These are phyloP conservation scores for Eugnorisma glareosa DNA, from an alignment of 2,888 invertebrate genomes.

Conservation along the genomic window DNA sequence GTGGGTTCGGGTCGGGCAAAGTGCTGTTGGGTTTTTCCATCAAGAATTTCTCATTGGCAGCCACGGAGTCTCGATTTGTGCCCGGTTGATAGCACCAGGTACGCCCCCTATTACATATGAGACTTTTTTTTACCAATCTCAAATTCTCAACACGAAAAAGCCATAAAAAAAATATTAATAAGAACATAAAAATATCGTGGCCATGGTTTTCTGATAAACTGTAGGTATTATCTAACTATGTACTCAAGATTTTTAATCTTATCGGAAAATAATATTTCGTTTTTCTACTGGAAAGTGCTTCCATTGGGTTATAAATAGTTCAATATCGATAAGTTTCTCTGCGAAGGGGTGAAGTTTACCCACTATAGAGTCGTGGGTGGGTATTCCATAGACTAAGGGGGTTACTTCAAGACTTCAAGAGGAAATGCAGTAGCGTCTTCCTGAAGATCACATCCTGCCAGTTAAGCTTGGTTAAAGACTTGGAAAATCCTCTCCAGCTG, in stretches of 20 bases:
- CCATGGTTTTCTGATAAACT: constrained; percentile 23
- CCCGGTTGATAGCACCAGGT: too few relatives aligned
- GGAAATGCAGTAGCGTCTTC: background rate
- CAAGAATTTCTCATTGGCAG: too few relatives aligned
- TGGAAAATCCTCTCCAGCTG: background rate
- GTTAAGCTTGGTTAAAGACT: background rate
- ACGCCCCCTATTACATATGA: too few relatives aligned
- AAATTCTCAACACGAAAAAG: background rate
- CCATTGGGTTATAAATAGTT: constrained; percentile 5
- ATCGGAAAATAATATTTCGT: constrained; percentile 12
- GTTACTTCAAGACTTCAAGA: background rate
- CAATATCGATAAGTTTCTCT: background rate
- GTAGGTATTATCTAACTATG: constrained; percentile 15
- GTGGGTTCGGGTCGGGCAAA: too few relatives aligned
- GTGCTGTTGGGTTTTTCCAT: too few relatives aligned
- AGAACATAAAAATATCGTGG: background rate
- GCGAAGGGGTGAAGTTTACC: background rate
- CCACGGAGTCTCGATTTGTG: too few relatives aligned
- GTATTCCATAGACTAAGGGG: background rate
- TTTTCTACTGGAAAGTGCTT: constrained; percentile 1
- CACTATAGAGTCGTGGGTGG: background rate
- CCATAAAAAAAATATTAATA: constrained; percentile 1
- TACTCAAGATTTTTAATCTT: constrained; percentile 34
- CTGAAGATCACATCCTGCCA: background rate
- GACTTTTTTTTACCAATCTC: background rate